phyloP scores from a whole-genome alignment of 2,888 invertebrate species.

The Anticlea derivata region DNA sequence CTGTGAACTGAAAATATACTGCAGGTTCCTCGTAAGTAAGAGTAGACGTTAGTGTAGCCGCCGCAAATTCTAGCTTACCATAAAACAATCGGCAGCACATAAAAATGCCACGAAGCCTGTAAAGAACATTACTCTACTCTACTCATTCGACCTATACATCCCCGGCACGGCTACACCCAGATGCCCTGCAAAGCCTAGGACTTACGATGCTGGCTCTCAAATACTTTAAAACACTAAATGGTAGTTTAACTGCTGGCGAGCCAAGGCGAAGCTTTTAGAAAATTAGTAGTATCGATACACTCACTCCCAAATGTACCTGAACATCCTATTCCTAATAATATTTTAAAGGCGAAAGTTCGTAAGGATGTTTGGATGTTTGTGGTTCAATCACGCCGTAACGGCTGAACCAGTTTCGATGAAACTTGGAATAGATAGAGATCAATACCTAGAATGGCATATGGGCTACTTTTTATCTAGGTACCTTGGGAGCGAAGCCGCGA shows the following conservation, averaged over 20 bases:
- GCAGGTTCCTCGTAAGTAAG: no score
- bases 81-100: conserved; percentile 4
- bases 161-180: neutral
- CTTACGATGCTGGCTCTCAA: conserved; percentile 19
- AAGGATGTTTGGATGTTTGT: no score
- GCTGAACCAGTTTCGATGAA: no score
- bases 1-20: no score
- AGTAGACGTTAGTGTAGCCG: no score
- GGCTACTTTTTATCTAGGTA: no score
- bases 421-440: no score
- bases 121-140: neutral
- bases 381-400: no score
- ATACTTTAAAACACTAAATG: conserved; percentile 30
- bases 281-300: conserved; percentile 17
- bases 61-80: no score
- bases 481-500: no score
- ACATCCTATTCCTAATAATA: neutral
- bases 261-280: conserved; percentile 30
- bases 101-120: neutral
- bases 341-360: no score
- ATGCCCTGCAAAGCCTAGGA: conserved; percentile 15
- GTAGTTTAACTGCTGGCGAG: conserved; percentile 24
- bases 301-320: conserved; percentile 1
- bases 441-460: no score
- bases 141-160: neutral